Evolutionary conservation across 2,888 invertebrate genomes (phyloP), one percentile per base, ranked within the genome.

Genomic region (Caenorhabditis zanzibari): DNA sequence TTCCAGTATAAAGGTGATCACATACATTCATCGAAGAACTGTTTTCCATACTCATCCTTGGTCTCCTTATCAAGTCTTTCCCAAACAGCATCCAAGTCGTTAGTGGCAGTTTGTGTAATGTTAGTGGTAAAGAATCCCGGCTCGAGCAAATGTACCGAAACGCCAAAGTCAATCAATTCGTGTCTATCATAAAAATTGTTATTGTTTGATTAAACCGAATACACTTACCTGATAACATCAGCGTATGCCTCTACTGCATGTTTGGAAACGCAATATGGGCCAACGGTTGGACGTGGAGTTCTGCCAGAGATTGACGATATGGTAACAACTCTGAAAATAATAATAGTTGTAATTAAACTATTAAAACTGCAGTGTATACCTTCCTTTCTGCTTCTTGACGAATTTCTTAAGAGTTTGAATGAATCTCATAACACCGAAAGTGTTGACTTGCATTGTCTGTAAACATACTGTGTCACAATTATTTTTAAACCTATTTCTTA

Each of bases 241-340:
- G 85, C 85, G 73, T 88, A 91, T 12, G 88, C 90, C 77, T 90
- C 91, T 10, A 90, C 89, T 26, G 91, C 91, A 63, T 88, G 89
- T 71, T 91, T 91, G 14, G 91, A 90, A 2, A 89, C 88, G 41
- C 88, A 88, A 58, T 91, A 91, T 7, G 91, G 90, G 0, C 91
- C 91, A 28, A 89, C 85, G 2, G 84, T 82, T 14, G 90, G 88
- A 16, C 86, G 92, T 2, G 93, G 90, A 24, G 92, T 76, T 35
- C 91, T 84, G 7, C 93, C 93, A 79, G 92, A 92, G 41, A 92
- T 91, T 81, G 93, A 93, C 3, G 93, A 92, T 1, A 93, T 92
- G 84, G 93, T 93, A 16, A 93, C 89, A 44, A 93, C 84, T 75
- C 85, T 85, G 52, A 54, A 58, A 54, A 56, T 47, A 49, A 12